Evolutionary conservation across 2,113 vertebrate species (phyloP), one percentile per base, ranked within the genome.

Genomic region (rabbit (Oryctolagus cuniculus)): DNA sequence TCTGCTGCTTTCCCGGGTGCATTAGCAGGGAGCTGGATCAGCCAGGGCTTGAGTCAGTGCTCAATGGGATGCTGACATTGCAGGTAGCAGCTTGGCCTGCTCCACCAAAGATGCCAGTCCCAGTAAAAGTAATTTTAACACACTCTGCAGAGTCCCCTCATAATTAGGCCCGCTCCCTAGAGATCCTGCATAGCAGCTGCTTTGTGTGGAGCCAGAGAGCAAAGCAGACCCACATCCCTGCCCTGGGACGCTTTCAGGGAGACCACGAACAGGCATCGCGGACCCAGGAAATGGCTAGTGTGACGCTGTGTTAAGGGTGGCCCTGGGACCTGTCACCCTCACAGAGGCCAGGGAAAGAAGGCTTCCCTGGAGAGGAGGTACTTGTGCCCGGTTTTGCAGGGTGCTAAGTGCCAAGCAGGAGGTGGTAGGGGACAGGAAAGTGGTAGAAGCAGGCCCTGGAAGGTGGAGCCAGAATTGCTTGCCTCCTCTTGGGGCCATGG

Each of bases 401-500:
- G 12, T 6, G 19, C 25, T 0, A 75, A 19, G 27, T 27, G 34
- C 81, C 44, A 10, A 51, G 27, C 51, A 66, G 92, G n/a, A 55
- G 53, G 72, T 70, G 38, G 29, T 6, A 38, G 29, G 87, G 75
- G 64, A 36, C 72, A 83, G 36, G 36, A 16, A 13, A 22, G 49
- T 7, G 22, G 69, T 36, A 38, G n/a, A 10, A 1, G 3, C 3
- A 17, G 85, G 9, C 17, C 13, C 74, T 66, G 2, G 5, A 61
- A 78, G 31, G 5, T 22, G 1, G 36, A 6, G 36, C 70, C 70
- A 10, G 7, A 2, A 21, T 1, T 44, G 17, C 4, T 0, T 6
- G 21, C 17, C 31, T 44, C 61, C 72, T 78, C 29, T 17, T n/a
- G n/a, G 53, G 78, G 13, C 7, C 17, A 36, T 10, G 19, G 19